These are phyloP conservation scores for Merops nubicus DNA, from an alignment of 2,113 vertebrate genomes.

Conservation along the genomic window DNA sequence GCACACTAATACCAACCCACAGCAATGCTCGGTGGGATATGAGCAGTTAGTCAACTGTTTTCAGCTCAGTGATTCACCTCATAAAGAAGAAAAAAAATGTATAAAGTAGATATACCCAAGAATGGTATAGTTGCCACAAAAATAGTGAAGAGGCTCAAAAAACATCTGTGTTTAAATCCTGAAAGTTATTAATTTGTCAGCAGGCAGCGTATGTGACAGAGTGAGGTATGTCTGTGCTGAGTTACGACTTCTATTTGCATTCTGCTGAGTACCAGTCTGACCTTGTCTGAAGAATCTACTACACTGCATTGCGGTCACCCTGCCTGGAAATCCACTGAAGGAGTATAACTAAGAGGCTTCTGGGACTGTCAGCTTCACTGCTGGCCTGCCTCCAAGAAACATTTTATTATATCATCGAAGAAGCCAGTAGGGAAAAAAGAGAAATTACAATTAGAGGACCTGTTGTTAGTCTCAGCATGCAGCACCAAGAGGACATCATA, in stretches of 20 bases:
- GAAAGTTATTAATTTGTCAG: conserved; percentile 42
- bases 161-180: conserved; percentile 13
- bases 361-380: not conserved
- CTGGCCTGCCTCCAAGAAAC: conserved; percentile 5
- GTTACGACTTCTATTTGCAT: conserved; percentile 31
- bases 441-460: not conserved
- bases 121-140: not conserved
- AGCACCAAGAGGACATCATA: not conserved
- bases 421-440: not conserved
- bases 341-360: not conserved
- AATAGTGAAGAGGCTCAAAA: not conserved
- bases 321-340: not conserved
- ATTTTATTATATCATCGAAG: not conserved
- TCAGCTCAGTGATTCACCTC: not conserved
- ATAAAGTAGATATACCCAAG: not conserved
- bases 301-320: not conserved
- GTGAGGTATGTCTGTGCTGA: conserved; percentile 27
- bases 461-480: not conserved
- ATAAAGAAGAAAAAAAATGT: not conserved
- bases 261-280: conserved; percentile 27
- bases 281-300: conserved; percentile 33
- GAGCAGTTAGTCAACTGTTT: not conserved
- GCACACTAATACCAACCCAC: not conserved
- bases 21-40: not conserved
- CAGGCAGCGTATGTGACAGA: not conserved